Base-by-base conservation (phyloP, 2,113 vertebrate genomes). In the Dicaeum eximium region DNA sequence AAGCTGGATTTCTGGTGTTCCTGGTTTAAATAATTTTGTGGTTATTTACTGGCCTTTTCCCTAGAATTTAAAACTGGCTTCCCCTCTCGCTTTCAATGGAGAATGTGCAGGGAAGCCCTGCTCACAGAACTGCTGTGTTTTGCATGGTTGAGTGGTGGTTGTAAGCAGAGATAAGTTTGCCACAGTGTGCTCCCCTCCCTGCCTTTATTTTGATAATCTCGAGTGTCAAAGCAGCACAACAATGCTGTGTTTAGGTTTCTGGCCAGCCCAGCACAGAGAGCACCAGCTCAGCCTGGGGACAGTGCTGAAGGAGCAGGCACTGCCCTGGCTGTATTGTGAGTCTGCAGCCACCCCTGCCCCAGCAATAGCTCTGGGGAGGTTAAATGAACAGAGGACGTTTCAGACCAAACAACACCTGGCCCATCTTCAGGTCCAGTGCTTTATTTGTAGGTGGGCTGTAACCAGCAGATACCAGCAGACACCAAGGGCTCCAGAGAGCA, bases 31-130 rank as follows among this genome's bases (percentile, higher is more conserved):
- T 75, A 54, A 70, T 14, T 53, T 77, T 9, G 23, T 53, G 40
- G 6, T 78, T 11, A 38, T 80, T 58, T 66, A 48, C 38, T 72
- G 27, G 56, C 57, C 69, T 88, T 77, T 82, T 56, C 37, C 35
- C 40, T 71, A 6, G 21, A n/a, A 88, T 86, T 71, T 51, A 71
- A 44, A 92, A 45, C 21, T 58, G 35, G 6, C 11, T 61, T 67
- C 16, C 5, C 6, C 35, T 45, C 7, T 70, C 16, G 27, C 19
- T 90, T 50, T 92, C 56, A 66, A n/a, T 10, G 8, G 9, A 44
- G 71, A 60, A 28, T 1, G 8, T 2, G 3, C 30, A 5, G 13
- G 44, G 35, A 60, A 69, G 53, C 25, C 9, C 3, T 3, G 6
- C 31, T 65, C 37, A 56, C 21, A 47, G n/a, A 60, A 44, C 13